Percentiles rank a stretch among this genome's conserved stretches.
These are phyloP conservation scores for Bothrops jararaca DNA, from an alignment of 2,113 vertebrate genomes.

Conservation along the genomic window DNA sequence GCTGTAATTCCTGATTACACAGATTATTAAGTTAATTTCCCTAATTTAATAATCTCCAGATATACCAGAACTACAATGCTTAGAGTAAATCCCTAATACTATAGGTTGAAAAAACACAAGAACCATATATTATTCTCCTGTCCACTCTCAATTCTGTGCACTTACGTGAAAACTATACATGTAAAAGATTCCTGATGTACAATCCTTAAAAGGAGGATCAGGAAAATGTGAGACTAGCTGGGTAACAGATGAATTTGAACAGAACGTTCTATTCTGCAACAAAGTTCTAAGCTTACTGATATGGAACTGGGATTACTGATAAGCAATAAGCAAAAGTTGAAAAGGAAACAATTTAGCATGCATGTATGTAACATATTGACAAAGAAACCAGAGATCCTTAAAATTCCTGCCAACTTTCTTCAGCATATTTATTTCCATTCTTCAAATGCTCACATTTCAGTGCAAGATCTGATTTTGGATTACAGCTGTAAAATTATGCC, in stretches of 20 bases:
- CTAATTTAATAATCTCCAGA: not conserved
- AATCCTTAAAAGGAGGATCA: not conserved
- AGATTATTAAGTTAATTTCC: not conserved
- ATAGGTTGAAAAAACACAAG: not conserved
- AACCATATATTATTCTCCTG: not conserved
- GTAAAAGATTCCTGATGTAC: not conserved
- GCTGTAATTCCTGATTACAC: not conserved
- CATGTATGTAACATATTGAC: not conserved
- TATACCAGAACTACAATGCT: not conserved
- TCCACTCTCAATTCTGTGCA: not conserved
- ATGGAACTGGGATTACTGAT: not conserved
- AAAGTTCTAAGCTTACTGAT: not conserved
- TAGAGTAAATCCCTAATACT: not conserved
- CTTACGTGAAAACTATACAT: not conserved
- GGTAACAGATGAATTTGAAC: not conserved
- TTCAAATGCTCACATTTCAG: conserved; percentile 1
- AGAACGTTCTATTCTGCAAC: not conserved
- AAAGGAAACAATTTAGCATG: not conserved
- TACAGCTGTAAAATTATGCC: not conserved
- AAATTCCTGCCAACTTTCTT: conserved; percentile 1
- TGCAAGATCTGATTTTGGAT: not conserved
- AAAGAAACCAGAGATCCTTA: conserved; percentile 15
- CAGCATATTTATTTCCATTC: not conserved
- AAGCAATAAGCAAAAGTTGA: not conserved
- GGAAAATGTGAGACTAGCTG: not conserved